Base-by-base conservation (phyloP, 2,888 invertebrate genomes). In the Drosophila diplacantha region DNA sequence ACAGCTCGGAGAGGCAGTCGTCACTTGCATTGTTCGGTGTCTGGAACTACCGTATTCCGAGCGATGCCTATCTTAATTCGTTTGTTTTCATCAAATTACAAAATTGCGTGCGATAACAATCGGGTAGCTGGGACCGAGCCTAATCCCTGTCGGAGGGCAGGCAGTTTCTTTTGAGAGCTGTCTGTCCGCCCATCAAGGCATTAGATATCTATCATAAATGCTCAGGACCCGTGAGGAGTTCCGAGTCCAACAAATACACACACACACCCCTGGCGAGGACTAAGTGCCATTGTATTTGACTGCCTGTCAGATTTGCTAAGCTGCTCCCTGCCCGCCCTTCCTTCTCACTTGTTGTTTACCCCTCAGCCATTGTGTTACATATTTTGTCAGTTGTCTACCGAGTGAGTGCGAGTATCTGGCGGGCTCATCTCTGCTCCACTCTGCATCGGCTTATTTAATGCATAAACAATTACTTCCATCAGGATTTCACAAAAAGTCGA, bases 51-150 rank as follows among this genome's bases (percentile, higher is more conserved):
- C 70, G 76, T 70, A 81, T 77, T 60, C 73, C 72, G 52, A 55
- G 69, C 57, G 83, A 83, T 81, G 71, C 75, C 74, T 80, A 79
- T 81, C 79, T 81, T 74, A 86, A 86, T 83, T 85, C 83, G 83
- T 86, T 85, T 85, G 85, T 85, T 85, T 85, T 85, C 81, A 86
- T 85, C 84, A 86, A 84, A 86, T 85, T 85, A 85, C 86, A 85
- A 85, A 85, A 86, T 86, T 86, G 85, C 84, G 84, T 85, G 85
- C 73, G 85, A 86, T 85, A 86, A 84, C 80, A 85, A 85, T 86
- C 86, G 61, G 63, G 66, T 47, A 35, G 67, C 37, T 37, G 76
- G 78, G 74, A 66, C 73, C 62, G 63, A 22, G 26, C 55, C 78
- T 82, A 84, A 80, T 80, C 83, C 84, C 72, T 66, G 80, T 66